Conservation (phyloP, 2,797 vertebrate genomes). For the Enteromius argenteus region DNA sequence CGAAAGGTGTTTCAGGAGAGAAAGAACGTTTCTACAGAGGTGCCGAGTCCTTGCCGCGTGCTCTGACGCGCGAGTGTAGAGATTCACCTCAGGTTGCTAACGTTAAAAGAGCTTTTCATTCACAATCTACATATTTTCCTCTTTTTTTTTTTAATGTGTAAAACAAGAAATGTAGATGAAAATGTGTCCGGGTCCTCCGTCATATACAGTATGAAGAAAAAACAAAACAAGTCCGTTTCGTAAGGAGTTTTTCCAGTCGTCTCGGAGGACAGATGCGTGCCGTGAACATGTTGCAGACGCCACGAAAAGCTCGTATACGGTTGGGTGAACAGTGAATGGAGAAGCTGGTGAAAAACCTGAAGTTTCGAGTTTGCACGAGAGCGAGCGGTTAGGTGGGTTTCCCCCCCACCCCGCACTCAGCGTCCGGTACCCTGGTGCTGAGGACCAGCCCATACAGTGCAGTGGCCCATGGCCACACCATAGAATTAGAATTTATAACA, state of each 20-base stretch:
- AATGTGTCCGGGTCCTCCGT: slow-evolving; percentile 24
- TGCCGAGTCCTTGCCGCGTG: slow-evolving; percentile 11
- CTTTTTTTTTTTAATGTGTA: slow-evolving; percentile 13
- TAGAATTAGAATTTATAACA: slow-evolving; percentile 37
- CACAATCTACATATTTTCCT: slow-evolving; percentile 39
- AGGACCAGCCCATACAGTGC: slow-evolving; percentile 47
- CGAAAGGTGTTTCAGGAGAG: slow-evolving; percentile 20
- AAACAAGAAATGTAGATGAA: slow-evolving; percentile 16
- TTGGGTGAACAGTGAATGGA: slow-evolving; percentile 24
- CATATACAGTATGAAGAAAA: slow-evolving; percentile 18
- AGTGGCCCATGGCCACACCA: slow-evolving; percentile 64
- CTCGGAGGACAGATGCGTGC: slow-evolving; percentile 21
- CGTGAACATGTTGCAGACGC: background rate
- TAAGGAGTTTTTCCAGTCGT: slow-evolving; percentile 39
- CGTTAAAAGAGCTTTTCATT: slow-evolving; percentile 41
- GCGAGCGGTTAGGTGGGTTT: slow-evolving; percentile 53
- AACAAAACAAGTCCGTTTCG: slow-evolving; percentile 30
- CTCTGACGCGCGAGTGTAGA: slow-evolving; percentile 16
- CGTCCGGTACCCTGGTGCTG: slow-evolving; percentile 36
- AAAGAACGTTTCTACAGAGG: slow-evolving; percentile 28
- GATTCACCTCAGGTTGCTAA: slow-evolving; percentile 18
- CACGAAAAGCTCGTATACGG: background rate
- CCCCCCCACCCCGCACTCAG: background rate
- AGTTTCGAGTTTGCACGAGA: slow-evolving; percentile 56
- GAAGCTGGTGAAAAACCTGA: slow-evolving; percentile 54